Evolutionary conservation across 2,888 invertebrate species (phyloP), one percentile per base, ranked within the genome.

Genomic region (Timema podura): DNA sequence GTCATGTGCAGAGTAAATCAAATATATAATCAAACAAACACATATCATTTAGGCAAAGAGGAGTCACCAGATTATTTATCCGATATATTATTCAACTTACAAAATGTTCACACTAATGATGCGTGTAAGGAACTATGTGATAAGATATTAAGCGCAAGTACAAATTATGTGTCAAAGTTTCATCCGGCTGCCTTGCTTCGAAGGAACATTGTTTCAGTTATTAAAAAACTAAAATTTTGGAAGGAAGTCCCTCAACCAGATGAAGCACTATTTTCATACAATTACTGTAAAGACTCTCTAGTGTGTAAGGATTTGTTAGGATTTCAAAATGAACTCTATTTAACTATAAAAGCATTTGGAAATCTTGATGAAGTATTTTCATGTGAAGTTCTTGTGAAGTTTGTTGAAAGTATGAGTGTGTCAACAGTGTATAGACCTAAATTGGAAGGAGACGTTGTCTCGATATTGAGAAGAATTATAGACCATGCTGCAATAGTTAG

Each of bases 371-470:
- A 30, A 48, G 44, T 46, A 59, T 66, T 30, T 30, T 16, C 9
- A 13, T 70, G 65, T 59, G 48, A 49, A 11, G 51, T 3, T 67
- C 8, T 67, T n/a, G 44, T 9, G 46, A 47, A 66, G 59, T 68
- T 61, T 51, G 30, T 66, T 15, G 61, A 70, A 45, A 66, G 47
- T 48, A 71, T 44, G 47, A 70, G 66, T 66, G 64, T 72, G 30
- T 44, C 51, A 10, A 73, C 74, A 16, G 13, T 71, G 45, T 72
- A 74, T 69, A 75, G 79, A 1, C 76, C 76, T 5, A 76, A 75
- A 71, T 75, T 74, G 13, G 80, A 80, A 74, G 67, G 74, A n/a
- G 78, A 78, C 71, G 65, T 79, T 8, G 72, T 78, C 51, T 65
- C 72, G 8, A 68, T 77, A 64, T 68, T 79, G 11, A 75, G 75